phyloP scores from a whole-genome alignment of 2,113 vertebrate genomes.

The Cyphomyrus discorhynchus region DNA sequence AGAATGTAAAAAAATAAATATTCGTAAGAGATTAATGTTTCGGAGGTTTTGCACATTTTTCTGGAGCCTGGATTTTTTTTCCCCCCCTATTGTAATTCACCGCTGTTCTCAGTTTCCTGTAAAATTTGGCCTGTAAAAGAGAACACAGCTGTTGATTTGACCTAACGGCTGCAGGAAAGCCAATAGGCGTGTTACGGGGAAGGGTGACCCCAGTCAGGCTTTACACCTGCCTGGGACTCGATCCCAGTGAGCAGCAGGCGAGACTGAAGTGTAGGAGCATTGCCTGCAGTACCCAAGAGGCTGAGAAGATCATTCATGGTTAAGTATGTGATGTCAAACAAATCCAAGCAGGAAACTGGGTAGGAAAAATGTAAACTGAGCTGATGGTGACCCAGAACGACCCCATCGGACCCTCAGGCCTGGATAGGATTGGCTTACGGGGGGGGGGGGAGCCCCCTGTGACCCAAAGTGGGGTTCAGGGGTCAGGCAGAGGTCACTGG shows the following conservation, averaged over 20 bases:
- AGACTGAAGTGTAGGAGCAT: neutral
- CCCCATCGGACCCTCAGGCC: neutral
- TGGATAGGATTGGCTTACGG: neutral
- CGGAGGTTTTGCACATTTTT: neutral
- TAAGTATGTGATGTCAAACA: neutral
- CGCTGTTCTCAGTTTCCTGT: neutral
- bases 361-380: constrained; percentile 4
- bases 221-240: neutral
- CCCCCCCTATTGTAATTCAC: neutral
- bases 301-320: neutral
- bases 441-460: neutral
- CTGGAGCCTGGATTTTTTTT: neutral
- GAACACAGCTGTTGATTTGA: neutral
- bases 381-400: neutral
- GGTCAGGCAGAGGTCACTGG: neutral
- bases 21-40: neutral
- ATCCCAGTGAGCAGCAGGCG: neutral
- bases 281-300: neutral
- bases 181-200: neutral
- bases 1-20: neutral
- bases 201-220: neutral
- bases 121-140: neutral
- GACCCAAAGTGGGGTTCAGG: neutral
- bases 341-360: neutral
- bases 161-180: neutral